Evolutionary conservation across 2,888 invertebrate species (phyloP).

Genomic region (Oscheius sp.): DNA sequence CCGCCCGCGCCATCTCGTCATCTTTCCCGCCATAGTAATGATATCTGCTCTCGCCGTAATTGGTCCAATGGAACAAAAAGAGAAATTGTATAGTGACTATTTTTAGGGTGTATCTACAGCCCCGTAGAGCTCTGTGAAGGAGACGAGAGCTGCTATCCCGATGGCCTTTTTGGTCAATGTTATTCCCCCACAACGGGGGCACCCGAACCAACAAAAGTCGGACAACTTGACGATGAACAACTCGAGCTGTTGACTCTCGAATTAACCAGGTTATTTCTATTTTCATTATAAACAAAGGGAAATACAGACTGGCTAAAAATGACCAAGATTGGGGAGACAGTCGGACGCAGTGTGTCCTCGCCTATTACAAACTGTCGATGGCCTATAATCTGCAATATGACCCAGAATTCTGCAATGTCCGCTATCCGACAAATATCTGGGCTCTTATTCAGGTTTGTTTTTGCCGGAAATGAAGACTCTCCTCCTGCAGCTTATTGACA

Average conservation of each 20-base stretch:
- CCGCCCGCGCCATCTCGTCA: neutral
- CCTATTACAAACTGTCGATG: slow-evolving; percentile 70
- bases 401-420: slow-evolving; percentile 70
- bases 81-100: neutral
- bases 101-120: slow-evolving; percentile 17
- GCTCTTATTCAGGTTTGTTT: slow-evolving; percentile 63
- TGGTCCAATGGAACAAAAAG: neutral
- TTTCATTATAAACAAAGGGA: neutral
- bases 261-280: slow-evolving; percentile 46
- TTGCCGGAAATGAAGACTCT: neutral
- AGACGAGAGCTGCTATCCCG: slow-evolving; percentile 40
- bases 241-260: slow-evolving; percentile 65
- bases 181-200: slow-evolving; percentile 57
- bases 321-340: slow-evolving; percentile 68
- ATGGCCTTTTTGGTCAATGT: slow-evolving; percentile 72
- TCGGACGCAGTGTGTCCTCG: slow-evolving; percentile 68
- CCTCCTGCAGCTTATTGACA: slow-evolving; percentile 53
- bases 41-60: no score
- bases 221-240: slow-evolving; percentile 60
- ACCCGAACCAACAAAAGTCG: slow-evolving; percentile 63
- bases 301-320: slow-evolving; percentile 48
- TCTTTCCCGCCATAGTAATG: neutral
- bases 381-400: slow-evolving; percentile 68
- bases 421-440: slow-evolving; percentile 68
- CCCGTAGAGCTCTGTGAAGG: slow-evolving; percentile 18